A percentile compares a stretch with the other conserved stretches of the same genome.
Evolutionary conservation across 2,888 invertebrate species (phyloP).

Genomic region (Cepaea hortensis): DNA sequence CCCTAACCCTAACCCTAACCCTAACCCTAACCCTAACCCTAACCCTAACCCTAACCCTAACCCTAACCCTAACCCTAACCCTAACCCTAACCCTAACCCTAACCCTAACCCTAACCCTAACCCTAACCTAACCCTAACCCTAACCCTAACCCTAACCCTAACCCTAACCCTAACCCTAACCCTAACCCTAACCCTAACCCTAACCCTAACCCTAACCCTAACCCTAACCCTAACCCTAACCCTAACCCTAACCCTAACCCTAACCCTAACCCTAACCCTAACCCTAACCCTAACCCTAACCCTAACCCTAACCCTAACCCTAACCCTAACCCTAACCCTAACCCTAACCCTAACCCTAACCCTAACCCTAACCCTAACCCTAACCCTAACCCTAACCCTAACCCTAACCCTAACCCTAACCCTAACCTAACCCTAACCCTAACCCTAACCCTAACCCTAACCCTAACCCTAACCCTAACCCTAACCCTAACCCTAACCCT

Average conservation of each 20-base stretch:
- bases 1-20: neutral
- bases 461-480: too few relatives aligned
- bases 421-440: too few relatives aligned
- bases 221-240: conserved; percentile 26
- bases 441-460: too few relatives aligned
- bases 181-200: conserved; percentile 49
- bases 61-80: conserved; percentile 47
- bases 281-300: conserved; percentile 20
- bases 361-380: too few relatives aligned
- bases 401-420: too few relatives aligned
- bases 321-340: neutral
- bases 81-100: conserved; percentile 48
- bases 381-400: too few relatives aligned
- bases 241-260: conserved; percentile 26
- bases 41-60: conserved; percentile 49
- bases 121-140: conserved; percentile 49
- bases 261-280: conserved; percentile 32
- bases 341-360: too few relatives aligned
- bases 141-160: conserved; percentile 53
- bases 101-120: conserved; percentile 52
- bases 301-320: conserved; percentile 8
- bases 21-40: conserved; percentile 55
- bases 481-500: too few relatives aligned
- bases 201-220: conserved; percentile 40
- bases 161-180: conserved; percentile 49